Conservation (phyloP, 2,888 invertebrate genomes). For the Drosophila quinaria region DNA sequence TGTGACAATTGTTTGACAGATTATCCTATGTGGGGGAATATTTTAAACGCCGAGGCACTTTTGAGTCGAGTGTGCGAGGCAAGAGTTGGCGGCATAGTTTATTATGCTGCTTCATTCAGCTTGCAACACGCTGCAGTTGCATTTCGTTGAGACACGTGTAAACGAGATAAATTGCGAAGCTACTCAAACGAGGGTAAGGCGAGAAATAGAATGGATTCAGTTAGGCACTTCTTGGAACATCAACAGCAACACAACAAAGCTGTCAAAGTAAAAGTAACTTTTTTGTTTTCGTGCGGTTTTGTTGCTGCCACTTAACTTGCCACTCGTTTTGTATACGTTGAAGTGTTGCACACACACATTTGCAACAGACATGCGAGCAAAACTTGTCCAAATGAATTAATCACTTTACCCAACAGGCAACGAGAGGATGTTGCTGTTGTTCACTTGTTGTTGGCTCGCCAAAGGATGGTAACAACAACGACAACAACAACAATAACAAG, state of each 20-base stretch:
- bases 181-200: conserved; percentile 39
- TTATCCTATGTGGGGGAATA: conserved; percentile 20
- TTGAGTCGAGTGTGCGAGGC: neutral
- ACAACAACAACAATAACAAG: conserved; percentile 18
- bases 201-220: neutral
- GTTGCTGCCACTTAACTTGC: conserved; percentile 47
- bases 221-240: conserved; percentile 32
- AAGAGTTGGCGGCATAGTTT: conserved; percentile 39
- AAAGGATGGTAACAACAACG: conserved; percentile 24
- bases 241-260: conserved; percentile 50
- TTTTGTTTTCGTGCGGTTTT: conserved; percentile 53
- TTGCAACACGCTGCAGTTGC: conserved; percentile 47
- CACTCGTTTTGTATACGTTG: conserved; percentile 27
- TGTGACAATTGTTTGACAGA: conserved; percentile 62
- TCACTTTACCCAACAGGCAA: conserved; percentile 69
- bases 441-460: conserved; percentile 12
- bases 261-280: conserved; percentile 71
- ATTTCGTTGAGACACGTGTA: conserved; percentile 37
- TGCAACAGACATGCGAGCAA: conserved; percentile 53
- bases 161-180: conserved; percentile 69
- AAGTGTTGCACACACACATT: conserved; percentile 21
- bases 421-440: conserved; percentile 68
- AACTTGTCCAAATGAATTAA: conserved; percentile 81
- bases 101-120: conserved; percentile 41
- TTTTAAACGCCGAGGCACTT: conserved; percentile 12